Percentiles rank a stretch among this genome's conserved stretches.
Evolutionary conservation across 2,797 vertebrate species (phyloP).

Genomic region (Pampus argenteus): DNA sequence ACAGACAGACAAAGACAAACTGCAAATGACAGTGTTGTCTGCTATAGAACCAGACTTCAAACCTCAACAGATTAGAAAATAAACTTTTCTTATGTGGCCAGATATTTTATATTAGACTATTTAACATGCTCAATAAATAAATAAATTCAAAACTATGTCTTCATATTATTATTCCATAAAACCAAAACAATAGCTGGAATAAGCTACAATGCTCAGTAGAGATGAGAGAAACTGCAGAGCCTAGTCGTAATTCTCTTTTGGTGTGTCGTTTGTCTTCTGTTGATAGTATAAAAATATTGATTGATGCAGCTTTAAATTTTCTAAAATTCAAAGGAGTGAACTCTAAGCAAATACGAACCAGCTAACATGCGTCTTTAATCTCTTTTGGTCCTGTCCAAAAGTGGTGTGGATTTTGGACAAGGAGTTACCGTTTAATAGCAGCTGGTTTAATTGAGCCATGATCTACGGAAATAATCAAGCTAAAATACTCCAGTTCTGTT

Average conservation of each 20-base stretch:
- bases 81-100: background rate
- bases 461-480: background rate
- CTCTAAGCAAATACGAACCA: background rate
- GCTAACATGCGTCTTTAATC: background rate
- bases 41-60: background rate
- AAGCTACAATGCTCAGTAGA: no score
- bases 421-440: background rate
- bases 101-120: no score
- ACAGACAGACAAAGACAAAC: constrained; percentile 16
- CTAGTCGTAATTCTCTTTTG: no score
- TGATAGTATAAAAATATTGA: no score
- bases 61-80: background rate
- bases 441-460: background rate
- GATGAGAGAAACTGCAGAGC: no score
- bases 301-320: background rate
- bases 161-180: no score
- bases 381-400: background rate
- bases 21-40: constrained; percentile 7
- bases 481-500: background rate
- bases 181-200: no score
- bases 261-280: no score
- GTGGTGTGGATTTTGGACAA: background rate
- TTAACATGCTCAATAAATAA: no score
- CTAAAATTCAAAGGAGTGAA: background rate
- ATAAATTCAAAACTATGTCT: no score